Base-by-base conservation (phyloP, 2,113 vertebrate genomes). In the Phaethon lepturus region DNA sequence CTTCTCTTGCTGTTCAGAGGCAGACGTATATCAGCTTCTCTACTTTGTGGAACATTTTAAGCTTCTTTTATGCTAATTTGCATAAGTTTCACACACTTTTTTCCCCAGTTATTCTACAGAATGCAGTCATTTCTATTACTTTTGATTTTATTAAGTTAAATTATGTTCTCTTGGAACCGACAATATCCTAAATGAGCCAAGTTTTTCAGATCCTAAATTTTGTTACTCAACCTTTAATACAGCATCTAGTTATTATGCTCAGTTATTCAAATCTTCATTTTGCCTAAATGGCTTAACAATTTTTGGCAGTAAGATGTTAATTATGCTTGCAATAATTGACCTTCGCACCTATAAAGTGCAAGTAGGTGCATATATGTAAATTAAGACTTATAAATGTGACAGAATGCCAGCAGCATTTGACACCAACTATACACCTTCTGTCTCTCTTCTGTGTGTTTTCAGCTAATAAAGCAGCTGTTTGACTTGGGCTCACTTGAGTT, bases 241-340 rank as follows among this genome's bases (percentile, higher is more conserved):
- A 88, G 55, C n/a, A 91, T 58, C 85, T 93, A 42, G 62, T 95
- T 92, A 79, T 72, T 49, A 56, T 29, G 14, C 40, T 79, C 33
- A 77, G 35, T 66, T 93, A 90, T 92, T 91, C 62, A 62, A 50
- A 60, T 79, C 47, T 85, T 91, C 66, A 59, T 90, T 96, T 90
- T 87, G 18, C 78, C 67, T 90, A 67, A 86, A 75, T 79, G 53
- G 35, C 85, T 82, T 90, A 84, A 95, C 50, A 89, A 23, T 53
- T 96, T 78, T 78, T 95, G 93, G 47, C 92, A 73, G 60, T 52
- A 68, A 89, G 33, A 56, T 86, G 29, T 84, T 97, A 96, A 97
- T 95, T 97, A 94, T 47, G 22, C 60, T 79, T 90, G 91, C 72
- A 91, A 50, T 84, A 93, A 91, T 93, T 95, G 96, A 95, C 92